Conservation (phyloP, 2,113 vertebrate genomes). For the Lepus americanus region DNA sequence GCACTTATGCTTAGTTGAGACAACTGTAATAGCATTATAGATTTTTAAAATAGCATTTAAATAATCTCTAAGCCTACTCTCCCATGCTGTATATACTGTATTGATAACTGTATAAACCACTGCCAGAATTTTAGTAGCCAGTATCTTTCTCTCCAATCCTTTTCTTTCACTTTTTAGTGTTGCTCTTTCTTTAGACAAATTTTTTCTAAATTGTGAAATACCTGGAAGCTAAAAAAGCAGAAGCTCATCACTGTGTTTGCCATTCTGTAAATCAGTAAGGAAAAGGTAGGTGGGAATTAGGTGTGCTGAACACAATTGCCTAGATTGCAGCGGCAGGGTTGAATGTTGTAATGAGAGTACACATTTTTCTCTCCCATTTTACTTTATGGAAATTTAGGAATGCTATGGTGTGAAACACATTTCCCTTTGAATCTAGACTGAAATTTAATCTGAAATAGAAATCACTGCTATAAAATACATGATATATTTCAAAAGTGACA, state of each 20-base stretch:
- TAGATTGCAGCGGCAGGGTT: neutral
- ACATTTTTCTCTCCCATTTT: conserved; percentile 15
- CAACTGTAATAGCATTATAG: neutral
- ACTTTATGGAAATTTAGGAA: neutral
- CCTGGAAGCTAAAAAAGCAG: conserved; percentile 39
- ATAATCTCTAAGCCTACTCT: neutral
- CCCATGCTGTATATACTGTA: neutral
- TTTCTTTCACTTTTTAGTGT: conserved; percentile 31
- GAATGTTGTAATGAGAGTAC: neutral
- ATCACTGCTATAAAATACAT: conserved; percentile 39
- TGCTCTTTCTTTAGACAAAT: conserved; percentile 38
- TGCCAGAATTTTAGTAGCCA: conserved; percentile 16
- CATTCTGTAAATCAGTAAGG: conserved; percentile 49
- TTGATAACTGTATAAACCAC: neutral
- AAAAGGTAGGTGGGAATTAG: neutral
- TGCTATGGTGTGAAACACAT: neutral
- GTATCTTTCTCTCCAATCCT: neutral
- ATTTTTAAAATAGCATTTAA: neutral
- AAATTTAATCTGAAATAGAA: conserved; percentile 39
- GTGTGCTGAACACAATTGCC: conserved; percentile 39
- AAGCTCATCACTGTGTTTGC: neutral
- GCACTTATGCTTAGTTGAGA: conserved; percentile 23
- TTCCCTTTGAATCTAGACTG: conserved; percentile 22
- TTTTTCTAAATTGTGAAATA: conserved; percentile 47
- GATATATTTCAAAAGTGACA: conserved; percentile 17